Percentiles rank a stretch among this genome's conserved stretches.
Conservation (phyloP, 1,140 invertebrate species). For the Apis florea region DNA sequence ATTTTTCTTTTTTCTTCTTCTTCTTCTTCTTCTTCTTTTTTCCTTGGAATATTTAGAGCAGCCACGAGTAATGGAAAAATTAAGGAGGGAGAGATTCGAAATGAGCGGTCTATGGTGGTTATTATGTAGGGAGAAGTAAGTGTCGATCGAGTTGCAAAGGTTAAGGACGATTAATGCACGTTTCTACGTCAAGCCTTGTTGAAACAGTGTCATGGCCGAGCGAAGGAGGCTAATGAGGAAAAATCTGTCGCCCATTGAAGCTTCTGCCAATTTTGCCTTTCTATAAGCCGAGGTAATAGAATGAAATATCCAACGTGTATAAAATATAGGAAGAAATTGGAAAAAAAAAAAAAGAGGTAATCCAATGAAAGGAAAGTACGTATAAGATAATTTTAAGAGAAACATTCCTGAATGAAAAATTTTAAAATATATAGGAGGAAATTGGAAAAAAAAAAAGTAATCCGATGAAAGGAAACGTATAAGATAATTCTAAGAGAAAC, state of each 20-base stretch:
- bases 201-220: background rate
- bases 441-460: background rate
- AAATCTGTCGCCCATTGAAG: background rate
- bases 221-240: background rate
- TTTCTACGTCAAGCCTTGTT: background rate
- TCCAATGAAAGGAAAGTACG: background rate
- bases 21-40: too few species aligned
- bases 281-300: background rate
- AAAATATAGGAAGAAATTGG: fast-evolving
- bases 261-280: background rate
- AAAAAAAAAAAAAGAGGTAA: background rate
- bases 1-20: too few species aligned
- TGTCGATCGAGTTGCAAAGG: background rate
- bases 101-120: too few species aligned
- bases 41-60: too few species aligned
- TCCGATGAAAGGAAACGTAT: background rate
- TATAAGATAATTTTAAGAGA: too few species aligned
- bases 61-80: too few species aligned
- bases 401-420: too few species aligned
- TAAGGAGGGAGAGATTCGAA: too few species aligned
- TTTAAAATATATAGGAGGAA: too few species aligned
- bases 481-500: too few species aligned
- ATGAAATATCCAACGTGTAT: background rate
- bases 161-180: constrained; percentile 23
- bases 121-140: too few species aligned